Base-by-base conservation (phyloP, 2,888 invertebrate genomes). In the Campaea margaritaria region DNA sequence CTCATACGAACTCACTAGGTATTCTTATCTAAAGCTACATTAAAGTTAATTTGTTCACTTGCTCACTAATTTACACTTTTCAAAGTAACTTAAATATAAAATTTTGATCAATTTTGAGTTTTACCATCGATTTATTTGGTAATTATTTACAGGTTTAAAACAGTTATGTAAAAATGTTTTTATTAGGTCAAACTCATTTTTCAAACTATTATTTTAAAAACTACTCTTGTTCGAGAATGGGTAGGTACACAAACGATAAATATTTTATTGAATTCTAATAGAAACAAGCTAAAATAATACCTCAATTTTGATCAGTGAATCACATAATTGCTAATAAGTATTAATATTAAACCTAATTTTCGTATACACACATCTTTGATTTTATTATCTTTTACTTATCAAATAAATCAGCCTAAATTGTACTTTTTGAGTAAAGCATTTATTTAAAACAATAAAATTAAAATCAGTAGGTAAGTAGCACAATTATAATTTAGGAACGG, bases 1-100 rank as follows among this genome's bases (percentile, higher is more conserved):
- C 62, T 83, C 76, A 80, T 79, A 74, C 68, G 70, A 72, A 73
- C 74, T 78, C 74, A 69, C 75, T 74, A n/a, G n/a, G n/a, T n/a
- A 75, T 74, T 65, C 69, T 69, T 75, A 78, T 16, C 70, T 69
- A 73, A 69, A 64, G 57, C 76, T 80, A 78, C 66, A 63, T 68
- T 69, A 59, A 59, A 59, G 49, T 62, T 63, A 58, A 50, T 65
- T 67, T 65, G 61, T 64, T 62, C 56, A 44, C 58, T 54, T 53
- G 43, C 31, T 51, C 21, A 21, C 45, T 50, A 31, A 45, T 42
- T 28, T 46, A 38, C 50, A 39, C 5, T 5, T 21, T 5, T 39
- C 38, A 15, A 16, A 21, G 5, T 13, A 38, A n/a, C 12, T 36
- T n/a, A 38, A 9, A 44, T 42, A 3, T 27, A 13, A 31, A 34